Evolutionary conservation across 2,888 invertebrate species (phyloP).

Genomic region (Brachypterus glaber): DNA sequence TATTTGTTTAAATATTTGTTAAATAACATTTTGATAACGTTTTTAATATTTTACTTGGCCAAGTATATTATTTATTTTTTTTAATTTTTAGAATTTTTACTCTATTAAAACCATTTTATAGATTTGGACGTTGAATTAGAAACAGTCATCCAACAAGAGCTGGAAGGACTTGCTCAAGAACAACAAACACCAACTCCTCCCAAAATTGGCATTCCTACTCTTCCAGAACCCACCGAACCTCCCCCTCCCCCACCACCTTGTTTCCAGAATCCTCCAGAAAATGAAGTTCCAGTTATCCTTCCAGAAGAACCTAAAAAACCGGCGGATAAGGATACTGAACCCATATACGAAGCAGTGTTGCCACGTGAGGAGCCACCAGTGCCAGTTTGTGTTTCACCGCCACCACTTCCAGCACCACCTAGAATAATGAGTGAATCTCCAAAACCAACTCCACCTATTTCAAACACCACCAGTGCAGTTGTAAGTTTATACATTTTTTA

Average conservation of each 20-base stretch:
- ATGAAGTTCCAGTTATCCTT: constrained; percentile 19
- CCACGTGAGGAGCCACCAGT: constrained; percentile 50
- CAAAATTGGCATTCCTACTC: constrained; percentile 50
- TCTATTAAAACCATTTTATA: too few species aligned
- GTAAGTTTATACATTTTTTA: constrained; percentile 33
- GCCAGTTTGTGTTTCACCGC: constrained; percentile 37
- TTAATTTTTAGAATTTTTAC: too few species aligned
- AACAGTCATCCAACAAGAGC: constrained; percentile 54
- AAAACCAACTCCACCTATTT: constrained; percentile 44
- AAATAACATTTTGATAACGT: too few species aligned
- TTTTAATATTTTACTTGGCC: too few species aligned
- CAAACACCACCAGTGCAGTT: constrained; percentile 43
- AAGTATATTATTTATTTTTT: too few species aligned
- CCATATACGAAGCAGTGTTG: constrained; percentile 78
- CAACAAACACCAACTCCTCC: constrained; percentile 38
- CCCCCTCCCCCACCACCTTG: constrained; percentile 48
- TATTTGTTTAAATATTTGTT: too few species aligned
- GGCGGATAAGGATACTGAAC: constrained; percentile 46
- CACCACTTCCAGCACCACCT: constrained; percentile 43
- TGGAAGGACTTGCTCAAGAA: constrained; percentile 45
- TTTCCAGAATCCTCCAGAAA: constrained; percentile 20
- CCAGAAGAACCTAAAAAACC: constrained; percentile 20
- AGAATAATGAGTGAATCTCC: constrained; percentile 42
- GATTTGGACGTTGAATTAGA: constrained; percentile 72
- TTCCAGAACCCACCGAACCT: constrained; percentile 66